Evolutionary conservation across 1,140 invertebrate genomes (phyloP).

Genomic region (Cydia strobilella): DNA sequence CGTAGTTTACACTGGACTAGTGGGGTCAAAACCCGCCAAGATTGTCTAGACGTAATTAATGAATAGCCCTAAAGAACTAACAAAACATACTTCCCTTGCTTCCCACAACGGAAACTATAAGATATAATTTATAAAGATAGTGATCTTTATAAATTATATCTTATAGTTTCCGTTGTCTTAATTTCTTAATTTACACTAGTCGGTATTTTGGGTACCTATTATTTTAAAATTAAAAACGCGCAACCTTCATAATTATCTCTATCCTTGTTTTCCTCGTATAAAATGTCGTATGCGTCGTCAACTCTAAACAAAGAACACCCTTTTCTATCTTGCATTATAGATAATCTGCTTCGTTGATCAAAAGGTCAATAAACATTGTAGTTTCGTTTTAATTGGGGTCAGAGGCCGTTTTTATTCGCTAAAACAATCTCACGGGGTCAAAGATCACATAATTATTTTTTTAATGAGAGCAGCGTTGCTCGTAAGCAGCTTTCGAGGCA

Average conservation of each 20-base stretch:
- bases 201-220: not conserved
- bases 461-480: not conserved
- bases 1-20: no score
- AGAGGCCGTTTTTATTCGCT: not conserved
- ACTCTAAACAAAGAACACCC: not conserved
- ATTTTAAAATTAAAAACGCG: not conserved
- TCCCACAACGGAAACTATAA: no score
- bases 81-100: no score
- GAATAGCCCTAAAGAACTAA: no score
- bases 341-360: not conserved
- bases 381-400: conserved; percentile 3
- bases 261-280: not conserved
- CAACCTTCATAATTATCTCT: not conserved
- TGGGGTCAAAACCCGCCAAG: no score
- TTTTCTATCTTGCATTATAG: not conserved
- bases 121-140: no score
- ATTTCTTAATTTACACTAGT: not conserved
- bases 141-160: no score
- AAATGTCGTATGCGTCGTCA: not conserved
- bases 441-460: conserved; percentile 24
- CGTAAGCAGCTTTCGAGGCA: no score
- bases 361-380: conserved; percentile 8
- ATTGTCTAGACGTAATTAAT: no score
- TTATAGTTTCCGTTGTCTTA: no score
- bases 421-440: conserved; percentile 19